Conservation (phyloP, 2,113 vertebrate genomes). For the Hippolais icterina region DNA sequence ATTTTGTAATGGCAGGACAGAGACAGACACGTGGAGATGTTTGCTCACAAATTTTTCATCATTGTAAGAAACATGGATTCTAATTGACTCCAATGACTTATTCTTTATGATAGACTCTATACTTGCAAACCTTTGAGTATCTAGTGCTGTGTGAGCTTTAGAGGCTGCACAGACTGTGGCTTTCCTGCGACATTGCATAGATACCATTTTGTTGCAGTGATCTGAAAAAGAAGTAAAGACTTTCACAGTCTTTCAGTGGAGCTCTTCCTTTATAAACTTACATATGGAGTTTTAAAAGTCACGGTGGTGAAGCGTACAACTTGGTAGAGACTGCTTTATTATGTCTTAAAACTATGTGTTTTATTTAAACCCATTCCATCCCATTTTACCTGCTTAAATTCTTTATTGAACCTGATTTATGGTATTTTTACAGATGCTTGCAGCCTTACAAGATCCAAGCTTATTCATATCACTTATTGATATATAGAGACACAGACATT, state of each 20-base stretch:
- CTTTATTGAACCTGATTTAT: not conserved
- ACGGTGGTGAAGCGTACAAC: not conserved
- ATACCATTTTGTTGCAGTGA: not conserved
- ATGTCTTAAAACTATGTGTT: not conserved
- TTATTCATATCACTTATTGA: not conserved
- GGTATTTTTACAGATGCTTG: not conserved
- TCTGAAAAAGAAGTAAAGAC: not conserved
- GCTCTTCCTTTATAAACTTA: not conserved
- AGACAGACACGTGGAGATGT: not conserved
- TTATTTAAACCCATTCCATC: not conserved
- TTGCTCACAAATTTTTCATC: not conserved
- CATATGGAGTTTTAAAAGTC: not conserved
- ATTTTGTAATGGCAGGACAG: not conserved
- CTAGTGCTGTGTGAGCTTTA: not conserved
- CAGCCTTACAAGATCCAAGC: not conserved
- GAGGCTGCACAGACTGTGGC: not conserved
- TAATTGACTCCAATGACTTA: not conserved
- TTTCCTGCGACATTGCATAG: accelerated
- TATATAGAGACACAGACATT: not conserved
- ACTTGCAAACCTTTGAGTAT: not conserved
- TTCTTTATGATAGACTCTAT: not conserved
- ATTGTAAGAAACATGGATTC: not conserved
- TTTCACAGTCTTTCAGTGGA: not conserved
- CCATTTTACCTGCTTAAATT: not conserved
- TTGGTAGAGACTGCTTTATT: not conserved